Evolutionary conservation across 2,113 vertebrate genomes (phyloP).

Genomic region (Oreochromis tanganicae): DNA sequence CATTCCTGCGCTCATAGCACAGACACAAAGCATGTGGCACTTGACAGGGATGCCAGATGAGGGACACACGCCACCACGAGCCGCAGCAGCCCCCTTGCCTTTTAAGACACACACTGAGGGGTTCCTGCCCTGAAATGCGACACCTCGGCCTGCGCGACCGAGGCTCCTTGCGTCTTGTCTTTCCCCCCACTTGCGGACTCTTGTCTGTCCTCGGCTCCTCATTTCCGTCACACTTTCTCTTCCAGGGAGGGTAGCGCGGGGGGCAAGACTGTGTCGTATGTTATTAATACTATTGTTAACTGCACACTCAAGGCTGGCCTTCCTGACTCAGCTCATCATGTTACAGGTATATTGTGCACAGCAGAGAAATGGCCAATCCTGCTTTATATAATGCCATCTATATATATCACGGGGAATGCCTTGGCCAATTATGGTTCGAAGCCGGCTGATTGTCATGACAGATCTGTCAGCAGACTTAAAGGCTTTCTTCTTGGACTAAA

Average conservation of each 20-base stretch:
- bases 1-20: conserved; percentile 46
- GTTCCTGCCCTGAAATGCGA: conserved; percentile 54
- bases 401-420: conserved; percentile 50
- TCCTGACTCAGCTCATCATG: conserved; percentile 52
- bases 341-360: conserved; percentile 61
- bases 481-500: neutral
- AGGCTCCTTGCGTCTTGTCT: conserved; percentile 57
- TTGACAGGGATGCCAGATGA: conserved; percentile 53
- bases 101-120: conserved; percentile 48
- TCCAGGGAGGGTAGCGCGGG: neutral
- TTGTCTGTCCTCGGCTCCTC: conserved; percentile 65
- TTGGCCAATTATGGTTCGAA: conserved; percentile 53
- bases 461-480: neutral
- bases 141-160: conserved; percentile 36
- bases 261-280: conserved; percentile 28
- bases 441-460: neutral
- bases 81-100: conserved; percentile 28
- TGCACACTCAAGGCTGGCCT: conserved; percentile 59
- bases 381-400: conserved; percentile 55
- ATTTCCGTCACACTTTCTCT: conserved; percentile 55
- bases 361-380: conserved; percentile 45
- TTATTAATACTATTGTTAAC: conserved; percentile 74
- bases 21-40: conserved; percentile 66
- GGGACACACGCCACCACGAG: conserved; percentile 4
- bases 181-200: conserved; percentile 57